Base-by-base conservation (phyloP, 1,140 invertebrate genomes). In the Calycopis cecrops region DNA sequence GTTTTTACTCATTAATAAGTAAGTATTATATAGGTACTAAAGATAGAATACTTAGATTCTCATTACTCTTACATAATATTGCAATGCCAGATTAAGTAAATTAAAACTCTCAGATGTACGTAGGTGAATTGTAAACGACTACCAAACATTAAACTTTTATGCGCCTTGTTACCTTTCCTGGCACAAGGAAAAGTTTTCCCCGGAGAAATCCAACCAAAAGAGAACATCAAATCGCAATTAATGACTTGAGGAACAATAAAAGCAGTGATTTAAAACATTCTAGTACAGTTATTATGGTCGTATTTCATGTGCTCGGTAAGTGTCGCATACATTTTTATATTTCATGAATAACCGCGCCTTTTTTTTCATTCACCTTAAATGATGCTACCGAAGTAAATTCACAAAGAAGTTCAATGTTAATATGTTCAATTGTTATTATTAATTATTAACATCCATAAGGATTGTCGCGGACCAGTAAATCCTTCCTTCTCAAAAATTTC, bases 141-240 rank as follows among this genome's bases (percentile, higher is more conserved):
- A 12, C 14, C n/a, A 18, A 16, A 12, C 40, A 44, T 44, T 16
- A 44, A 44, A 44, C 40, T 44, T 44, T 44, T 44, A 44, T 44
- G 40, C 40, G 40, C 16, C 21, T 28, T 17, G 40, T 44, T 44
- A 8, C 14, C 21, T 28, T 28, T 28, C 0, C n/a, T 9, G 40
- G 14, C n/a, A n/a, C n/a, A n/a, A n/a, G n/a, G n/a, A 12, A 44
- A 44, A 44, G 9, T 44, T 44, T 17, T 16, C 40, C 40, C 40
- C 9, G 4, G 40, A 7, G 40, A 44, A 44, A 44, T 44, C 40
- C 9, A 44, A 44, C 40, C 40, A 9, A 44, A 44, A 44, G 40
- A 44, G 40, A 44, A 44, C 40, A 44, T 44, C 40, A 44, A 44
- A 44, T 44, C 40, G 40, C 40, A 44, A 44, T 44, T 44, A 44